phyloP scores from a whole-genome alignment of 1,140 invertebrate species.

The Drosophila bifasciata region DNA sequence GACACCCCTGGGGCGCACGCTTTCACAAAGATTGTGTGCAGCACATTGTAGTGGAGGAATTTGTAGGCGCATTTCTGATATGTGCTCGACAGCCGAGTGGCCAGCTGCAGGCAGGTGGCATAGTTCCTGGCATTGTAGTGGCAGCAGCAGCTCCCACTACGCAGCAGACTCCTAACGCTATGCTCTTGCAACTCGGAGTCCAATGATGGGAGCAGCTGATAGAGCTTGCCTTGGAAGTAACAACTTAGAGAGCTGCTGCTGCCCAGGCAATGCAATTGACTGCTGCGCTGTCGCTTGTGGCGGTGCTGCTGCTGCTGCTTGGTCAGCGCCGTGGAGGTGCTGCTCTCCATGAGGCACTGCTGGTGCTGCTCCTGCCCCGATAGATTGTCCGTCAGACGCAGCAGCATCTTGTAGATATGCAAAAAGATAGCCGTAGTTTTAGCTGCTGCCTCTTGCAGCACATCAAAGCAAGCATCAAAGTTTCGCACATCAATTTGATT shows the following conservation, averaged over 20 bases:
- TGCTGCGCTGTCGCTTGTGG: conserved; percentile 43
- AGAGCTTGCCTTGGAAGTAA: conserved; percentile 73
- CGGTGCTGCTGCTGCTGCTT: conserved; percentile 60
- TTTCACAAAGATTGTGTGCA: conserved; percentile 71
- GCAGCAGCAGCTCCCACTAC: conserved; percentile 74
- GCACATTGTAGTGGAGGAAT: conserved; percentile 69
- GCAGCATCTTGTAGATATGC: conserved; percentile 65
- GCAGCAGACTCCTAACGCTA: conserved; percentile 59
- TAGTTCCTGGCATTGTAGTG: conserved; percentile 67
- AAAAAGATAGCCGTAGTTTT: conserved; percentile 47
- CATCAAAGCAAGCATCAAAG: conserved; percentile 69
- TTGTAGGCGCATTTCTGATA: conserved; percentile 79
- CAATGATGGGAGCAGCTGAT: conserved; percentile 58
- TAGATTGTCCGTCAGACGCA: conserved; percentile 61
- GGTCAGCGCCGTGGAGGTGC: conserved; percentile 41
- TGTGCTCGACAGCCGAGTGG: conserved; percentile 39
- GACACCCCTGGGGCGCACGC: conserved; percentile 49
- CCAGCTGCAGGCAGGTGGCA: conserved; percentile 56
- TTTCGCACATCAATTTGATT: conserved; percentile 59
- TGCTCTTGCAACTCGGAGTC: conserved; percentile 64
- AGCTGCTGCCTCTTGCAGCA: conserved; percentile 47
- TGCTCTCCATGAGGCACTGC: conserved; percentile 65
- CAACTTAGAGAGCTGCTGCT: conserved; percentile 51
- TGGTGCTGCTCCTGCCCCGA: conserved; percentile 64
- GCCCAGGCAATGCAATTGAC: conserved; percentile 64